A percentile compares a stretch with the other conserved stretches of the same genome.
Evolutionary conservation across 2,797 vertebrate genomes (phyloP).

Genomic region (Lagocephalus sceleratus): DNA sequence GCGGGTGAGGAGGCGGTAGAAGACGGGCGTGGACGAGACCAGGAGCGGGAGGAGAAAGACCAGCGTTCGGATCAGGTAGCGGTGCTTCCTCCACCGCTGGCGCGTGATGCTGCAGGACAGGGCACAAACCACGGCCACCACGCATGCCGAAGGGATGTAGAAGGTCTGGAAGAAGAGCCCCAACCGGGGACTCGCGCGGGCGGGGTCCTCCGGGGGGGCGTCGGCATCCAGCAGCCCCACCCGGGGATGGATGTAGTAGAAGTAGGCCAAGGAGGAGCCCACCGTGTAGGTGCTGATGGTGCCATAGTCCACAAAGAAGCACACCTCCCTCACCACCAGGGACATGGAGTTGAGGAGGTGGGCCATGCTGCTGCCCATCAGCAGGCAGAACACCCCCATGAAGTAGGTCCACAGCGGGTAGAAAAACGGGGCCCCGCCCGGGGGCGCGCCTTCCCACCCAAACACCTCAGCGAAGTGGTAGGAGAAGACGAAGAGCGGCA

Average conservation of each 20-base stretch:
- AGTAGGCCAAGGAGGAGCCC: slow-evolving; percentile 69
- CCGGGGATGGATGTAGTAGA: slow-evolving; percentile 72
- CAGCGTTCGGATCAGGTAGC: slow-evolving; percentile 79
- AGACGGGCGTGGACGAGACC: slow-evolving; percentile 76
- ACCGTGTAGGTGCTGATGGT: slow-evolving; percentile 74
- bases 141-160: slow-evolving; percentile 77
- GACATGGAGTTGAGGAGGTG: slow-evolving; percentile 83
- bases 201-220: slow-evolving; percentile 34
- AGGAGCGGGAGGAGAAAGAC: slow-evolving; percentile 81
- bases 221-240: slow-evolving; percentile 51
- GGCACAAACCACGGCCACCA: slow-evolving; percentile 76
- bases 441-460: slow-evolving; percentile 57
- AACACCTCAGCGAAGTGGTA: slow-evolving; percentile 77
- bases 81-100: slow-evolving; percentile 73
- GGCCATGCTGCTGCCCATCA: slow-evolving; percentile 77
- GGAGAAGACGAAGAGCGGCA: slow-evolving; percentile 76
- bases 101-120: slow-evolving; percentile 81
- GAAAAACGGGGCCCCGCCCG: slow-evolving; percentile 63
- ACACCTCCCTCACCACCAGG: slow-evolving; percentile 71
- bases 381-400: slow-evolving; percentile 72
- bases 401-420: slow-evolving; percentile 81
- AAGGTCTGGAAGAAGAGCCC: slow-evolving; percentile 67
- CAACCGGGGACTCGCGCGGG: slow-evolving; percentile 28
- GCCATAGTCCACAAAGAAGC: slow-evolving; percentile 81
- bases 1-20: slow-evolving; percentile 74